Evolutionary conservation across 2,797 vertebrate genomes (phyloP).

Genomic region (Botia kubotai): DNA sequence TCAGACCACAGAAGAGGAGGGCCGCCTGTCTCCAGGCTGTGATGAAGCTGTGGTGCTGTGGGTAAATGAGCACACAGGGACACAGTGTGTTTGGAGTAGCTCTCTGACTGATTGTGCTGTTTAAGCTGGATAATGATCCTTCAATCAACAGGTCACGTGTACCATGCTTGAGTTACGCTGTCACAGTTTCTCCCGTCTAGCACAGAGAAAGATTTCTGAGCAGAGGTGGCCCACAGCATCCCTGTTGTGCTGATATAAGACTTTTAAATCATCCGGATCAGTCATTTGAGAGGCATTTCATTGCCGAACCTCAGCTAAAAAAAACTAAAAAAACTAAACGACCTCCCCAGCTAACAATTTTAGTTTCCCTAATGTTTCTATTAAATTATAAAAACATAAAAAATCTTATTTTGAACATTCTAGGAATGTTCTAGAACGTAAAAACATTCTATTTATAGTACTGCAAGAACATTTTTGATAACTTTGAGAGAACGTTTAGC

Average conservation of each 20-base stretch:
- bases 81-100: slow-evolving; percentile 41
- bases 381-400: too few species aligned
- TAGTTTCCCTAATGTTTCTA: too few species aligned
- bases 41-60: slow-evolving; percentile 39
- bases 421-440: too few species aligned
- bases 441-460: too few species aligned
- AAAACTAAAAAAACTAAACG: slow-evolving; percentile 33
- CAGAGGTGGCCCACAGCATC: slow-evolving; percentile 11
- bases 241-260: slow-evolving; percentile 9
- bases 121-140: slow-evolving; percentile 35
- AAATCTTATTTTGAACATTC: too few species aligned
- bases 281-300: slow-evolving; percentile 27
- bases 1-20: background rate
- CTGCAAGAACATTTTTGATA: too few species aligned
- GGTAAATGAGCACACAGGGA: slow-evolving; percentile 43
- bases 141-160: slow-evolving; percentile 39
- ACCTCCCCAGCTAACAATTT: background rate
- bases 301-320: slow-evolving; percentile 39
- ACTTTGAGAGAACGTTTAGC: too few species aligned
- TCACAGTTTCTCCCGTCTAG: slow-evolving; percentile 24
- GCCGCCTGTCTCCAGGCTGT: background rate
- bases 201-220: background rate
- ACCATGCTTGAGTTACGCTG: background rate
- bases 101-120: slow-evolving; percentile 46
- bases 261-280: slow-evolving; percentile 24